Percentiles rank a stretch among this genome's conserved stretches.
phyloP scores from a whole-genome alignment of 2,797 vertebrate genomes.

The Pseudopleuronectes americanus region DNA sequence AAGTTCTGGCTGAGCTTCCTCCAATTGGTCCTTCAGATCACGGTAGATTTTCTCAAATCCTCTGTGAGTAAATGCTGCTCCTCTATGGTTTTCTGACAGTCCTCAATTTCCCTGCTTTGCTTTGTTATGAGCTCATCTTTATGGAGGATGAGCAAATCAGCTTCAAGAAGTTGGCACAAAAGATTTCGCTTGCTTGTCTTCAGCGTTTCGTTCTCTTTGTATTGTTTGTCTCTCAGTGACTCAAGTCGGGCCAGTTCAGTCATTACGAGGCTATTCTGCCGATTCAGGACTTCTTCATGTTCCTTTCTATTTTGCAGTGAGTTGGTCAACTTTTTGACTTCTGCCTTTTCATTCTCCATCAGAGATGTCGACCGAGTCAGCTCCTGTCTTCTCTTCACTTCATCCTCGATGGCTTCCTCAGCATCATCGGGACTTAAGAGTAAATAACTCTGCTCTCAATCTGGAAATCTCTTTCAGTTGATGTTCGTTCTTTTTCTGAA shows the following conservation, averaged over 20 bases:
- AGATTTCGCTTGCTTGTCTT: neutral
- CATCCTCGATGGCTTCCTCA: too few relatives aligned
- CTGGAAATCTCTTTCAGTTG: too few relatives aligned
- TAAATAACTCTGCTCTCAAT: too few relatives aligned
- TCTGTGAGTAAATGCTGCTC: neutral
- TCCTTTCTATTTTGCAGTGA: too few relatives aligned
- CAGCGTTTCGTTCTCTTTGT: neutral
- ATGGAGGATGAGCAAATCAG: neutral
- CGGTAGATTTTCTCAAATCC: neutral
- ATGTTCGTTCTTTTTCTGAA: too few relatives aligned
- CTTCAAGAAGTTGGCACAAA: neutral
- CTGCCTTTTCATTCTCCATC: too few relatives aligned
- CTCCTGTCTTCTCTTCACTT: too few relatives aligned
- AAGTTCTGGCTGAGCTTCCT: neutral
- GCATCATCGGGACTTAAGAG: too few relatives aligned
- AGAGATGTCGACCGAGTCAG: too few relatives aligned
- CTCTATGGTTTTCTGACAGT: neutral
- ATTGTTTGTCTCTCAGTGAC: neutral
- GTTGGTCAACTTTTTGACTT: too few relatives aligned
- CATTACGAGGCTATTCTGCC: neutral
- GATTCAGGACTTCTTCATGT: neutral
- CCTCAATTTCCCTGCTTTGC: neutral
- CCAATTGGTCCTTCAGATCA: neutral
- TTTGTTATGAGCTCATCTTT: neutral
- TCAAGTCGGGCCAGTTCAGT: neutral